Evolutionary conservation across 2,888 invertebrate species (phyloP).

Genomic region (Caenorhabditis parvicauda): DNA sequence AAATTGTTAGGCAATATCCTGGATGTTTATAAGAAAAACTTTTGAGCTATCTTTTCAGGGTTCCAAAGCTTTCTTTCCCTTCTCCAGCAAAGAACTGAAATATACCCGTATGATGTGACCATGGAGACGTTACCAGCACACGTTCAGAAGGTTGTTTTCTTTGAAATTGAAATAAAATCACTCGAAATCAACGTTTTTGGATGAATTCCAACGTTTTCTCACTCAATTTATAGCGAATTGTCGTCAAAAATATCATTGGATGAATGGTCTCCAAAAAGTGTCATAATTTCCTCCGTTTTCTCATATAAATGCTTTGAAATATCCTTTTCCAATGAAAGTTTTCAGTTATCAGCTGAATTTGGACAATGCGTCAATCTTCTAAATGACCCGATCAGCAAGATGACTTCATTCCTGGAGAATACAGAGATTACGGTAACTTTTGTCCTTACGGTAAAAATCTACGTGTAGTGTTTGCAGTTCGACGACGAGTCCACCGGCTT

Average conservation of each 20-base stretch:
- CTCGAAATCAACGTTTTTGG: not conserved
- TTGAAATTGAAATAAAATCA: not conserved
- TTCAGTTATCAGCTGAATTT: conserved; percentile 16
- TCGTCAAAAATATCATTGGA: too few species aligned
- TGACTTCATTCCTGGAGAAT: conserved; percentile 3
- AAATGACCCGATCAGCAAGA: not conserved
- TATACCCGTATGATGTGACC: conserved; percentile 64
- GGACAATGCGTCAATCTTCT: conserved; percentile 17
- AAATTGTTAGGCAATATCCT: too few species aligned
- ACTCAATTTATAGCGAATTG: too few species aligned
- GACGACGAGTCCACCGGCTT: too few species aligned
- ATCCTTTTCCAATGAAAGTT: not conserved
- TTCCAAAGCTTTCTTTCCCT: conserved; percentile 59
- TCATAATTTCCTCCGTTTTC: not conserved
- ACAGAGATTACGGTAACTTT: not conserved
- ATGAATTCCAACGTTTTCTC: not conserved
- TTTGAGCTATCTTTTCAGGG: conserved; percentile 8
- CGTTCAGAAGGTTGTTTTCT: conserved; percentile 31
- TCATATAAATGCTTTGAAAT: not conserved
- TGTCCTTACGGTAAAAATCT: not conserved
- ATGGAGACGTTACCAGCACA: conserved; percentile 56
- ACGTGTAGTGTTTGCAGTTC: too few species aligned
- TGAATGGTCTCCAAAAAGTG: too few species aligned
- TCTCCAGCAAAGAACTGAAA: conserved; percentile 65
- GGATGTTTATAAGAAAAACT: not conserved